Conservation (phyloP, 2,888 invertebrate genomes). For the Blera fallax region DNA sequence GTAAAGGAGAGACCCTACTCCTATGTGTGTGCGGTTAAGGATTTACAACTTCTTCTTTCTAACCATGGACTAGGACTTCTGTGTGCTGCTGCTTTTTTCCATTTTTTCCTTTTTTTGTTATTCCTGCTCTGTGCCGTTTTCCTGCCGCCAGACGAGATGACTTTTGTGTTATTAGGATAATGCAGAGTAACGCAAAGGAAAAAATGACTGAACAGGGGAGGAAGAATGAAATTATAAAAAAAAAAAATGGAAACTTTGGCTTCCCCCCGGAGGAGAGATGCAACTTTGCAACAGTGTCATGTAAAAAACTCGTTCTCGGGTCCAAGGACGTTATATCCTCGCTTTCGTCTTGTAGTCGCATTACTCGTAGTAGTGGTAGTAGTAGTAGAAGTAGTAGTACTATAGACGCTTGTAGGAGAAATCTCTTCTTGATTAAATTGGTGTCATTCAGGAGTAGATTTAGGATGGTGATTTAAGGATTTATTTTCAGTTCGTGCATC, state of each 20-base stretch:
- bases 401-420: conserved; percentile 55
- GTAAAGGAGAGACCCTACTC: not conserved
- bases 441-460: conserved; percentile 74
- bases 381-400: no score
- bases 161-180: conserved; percentile 72
- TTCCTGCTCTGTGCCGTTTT: conserved; percentile 39
- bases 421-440: conserved; percentile 74
- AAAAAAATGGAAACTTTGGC: conserved; percentile 64
- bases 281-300: conserved; percentile 54
- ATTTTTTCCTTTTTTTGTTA: not conserved
- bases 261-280: conserved; percentile 56
- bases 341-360: not conserved
- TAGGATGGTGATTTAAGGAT: conserved; percentile 73
- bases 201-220: conserved; percentile 6
- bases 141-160: conserved; percentile 58
- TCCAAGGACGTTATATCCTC: conserved; percentile 45
- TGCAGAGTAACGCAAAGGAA: conserved; percentile 52
- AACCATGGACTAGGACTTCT: conserved; percentile 16
- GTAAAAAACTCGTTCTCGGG: conserved; percentile 8
- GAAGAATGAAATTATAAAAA: conserved; percentile 53
- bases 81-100: not conserved
- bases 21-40: conserved; percentile 60
- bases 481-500: conserved; percentile 74
- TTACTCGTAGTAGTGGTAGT: not conserved
- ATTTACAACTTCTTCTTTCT: conserved; percentile 51